Percentiles rank a stretch among this genome's conserved stretches.
phyloP scores from a whole-genome alignment of 2,113 vertebrate species.

The Xyliphius kryptos region DNA sequence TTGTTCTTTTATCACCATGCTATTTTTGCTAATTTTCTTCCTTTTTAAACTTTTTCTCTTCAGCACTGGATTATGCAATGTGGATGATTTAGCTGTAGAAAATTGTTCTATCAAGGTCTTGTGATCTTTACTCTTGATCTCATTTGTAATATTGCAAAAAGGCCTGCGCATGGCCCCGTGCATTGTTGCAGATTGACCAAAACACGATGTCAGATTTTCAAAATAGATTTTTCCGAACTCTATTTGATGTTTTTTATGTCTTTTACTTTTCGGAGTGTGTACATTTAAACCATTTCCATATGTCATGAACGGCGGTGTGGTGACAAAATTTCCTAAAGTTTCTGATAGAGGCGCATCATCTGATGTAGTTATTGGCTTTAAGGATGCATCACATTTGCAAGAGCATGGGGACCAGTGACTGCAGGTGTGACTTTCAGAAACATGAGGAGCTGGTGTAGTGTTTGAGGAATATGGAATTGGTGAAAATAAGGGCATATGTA shows the following conservation, averaged over 20 bases:
- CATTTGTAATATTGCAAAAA: background rate
- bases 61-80: too few relatives aligned
- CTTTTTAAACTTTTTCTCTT: too few relatives aligned
- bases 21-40: too few relatives aligned
- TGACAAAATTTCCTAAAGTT: conserved; percentile 23
- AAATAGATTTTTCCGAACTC: background rate
- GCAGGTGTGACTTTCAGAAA: background rate
- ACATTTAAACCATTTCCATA: background rate
- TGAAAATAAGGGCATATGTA: background rate
- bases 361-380: conserved; percentile 10
- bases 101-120: background rate
- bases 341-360: conserved; percentile 32
- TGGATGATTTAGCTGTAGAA: background rate
- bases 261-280: background rate
- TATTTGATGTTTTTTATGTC: background rate
- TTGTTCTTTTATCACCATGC: conserved; percentile 8
- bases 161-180: background rate
- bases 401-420: background rate
- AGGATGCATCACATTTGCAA: background rate
- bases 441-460: background rate
- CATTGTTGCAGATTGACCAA: background rate
- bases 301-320: background rate
- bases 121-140: background rate
- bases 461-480: background rate
- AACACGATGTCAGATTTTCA: background rate